phyloP scores from a whole-genome alignment of 2,113 vertebrate species.

The Pollimyrus isidori region DNA sequence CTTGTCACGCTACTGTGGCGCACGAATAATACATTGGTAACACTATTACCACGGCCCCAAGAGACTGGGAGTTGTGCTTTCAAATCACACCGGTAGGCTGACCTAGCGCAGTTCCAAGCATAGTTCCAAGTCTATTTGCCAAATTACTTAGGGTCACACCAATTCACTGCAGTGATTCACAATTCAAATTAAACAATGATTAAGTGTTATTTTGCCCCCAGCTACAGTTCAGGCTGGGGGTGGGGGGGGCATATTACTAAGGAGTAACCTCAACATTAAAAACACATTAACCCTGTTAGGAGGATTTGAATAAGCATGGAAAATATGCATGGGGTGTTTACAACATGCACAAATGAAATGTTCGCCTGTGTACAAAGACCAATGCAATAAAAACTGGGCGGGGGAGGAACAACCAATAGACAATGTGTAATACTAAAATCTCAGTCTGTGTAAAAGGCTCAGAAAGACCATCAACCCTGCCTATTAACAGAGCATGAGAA shows the following conservation, averaged over 20 bases:
- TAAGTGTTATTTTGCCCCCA: not conserved
- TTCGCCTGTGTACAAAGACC: not conserved
- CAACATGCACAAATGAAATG: not conserved
- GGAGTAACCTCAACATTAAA: not conserved
- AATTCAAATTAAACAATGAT: not conserved
- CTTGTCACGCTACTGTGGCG: not conserved
- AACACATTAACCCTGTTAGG: not conserved
- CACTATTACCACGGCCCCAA: not conserved
- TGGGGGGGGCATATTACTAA: not conserved
- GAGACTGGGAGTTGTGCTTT: not conserved
- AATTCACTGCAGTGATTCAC: not conserved
- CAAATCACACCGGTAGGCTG: not conserved
- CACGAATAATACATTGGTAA: not conserved
- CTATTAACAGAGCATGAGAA: constrained; percentile 8
- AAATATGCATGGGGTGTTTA: not conserved
- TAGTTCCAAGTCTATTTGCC: not conserved
- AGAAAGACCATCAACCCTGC: not conserved
- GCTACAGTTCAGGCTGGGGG: not conserved
- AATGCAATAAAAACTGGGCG: not conserved
- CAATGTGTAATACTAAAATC: not conserved
- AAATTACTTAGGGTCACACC: not conserved
- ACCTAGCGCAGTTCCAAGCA: not conserved
- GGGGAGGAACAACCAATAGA: not conserved
- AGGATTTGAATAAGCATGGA: not conserved
- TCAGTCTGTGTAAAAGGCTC: not conserved